phyloP scores from a whole-genome alignment of 2,113 vertebrate species.

The Nothocercus julius region DNA sequence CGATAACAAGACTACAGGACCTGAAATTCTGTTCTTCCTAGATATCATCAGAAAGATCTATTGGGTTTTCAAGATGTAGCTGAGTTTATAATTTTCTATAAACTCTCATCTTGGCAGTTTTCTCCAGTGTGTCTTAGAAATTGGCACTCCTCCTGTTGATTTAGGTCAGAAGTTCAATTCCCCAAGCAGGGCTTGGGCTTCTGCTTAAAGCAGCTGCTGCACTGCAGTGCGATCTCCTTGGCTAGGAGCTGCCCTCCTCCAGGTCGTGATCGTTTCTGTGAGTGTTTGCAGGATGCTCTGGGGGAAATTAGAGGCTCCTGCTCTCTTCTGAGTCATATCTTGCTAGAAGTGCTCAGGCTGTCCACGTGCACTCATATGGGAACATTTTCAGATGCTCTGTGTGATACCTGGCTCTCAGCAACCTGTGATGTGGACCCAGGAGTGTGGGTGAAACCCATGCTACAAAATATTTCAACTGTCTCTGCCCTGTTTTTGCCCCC shows the following conservation, averaged over 20 bases:
- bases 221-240: neutral
- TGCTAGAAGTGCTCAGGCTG: too few species aligned
- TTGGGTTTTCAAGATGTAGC: neutral
- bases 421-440: neutral
- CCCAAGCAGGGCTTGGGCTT: neutral
- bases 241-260: neutral
- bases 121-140: neutral
- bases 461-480: neutral
- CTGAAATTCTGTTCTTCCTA: neutral
- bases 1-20: neutral
- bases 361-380: accelerated
- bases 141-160: neutral
- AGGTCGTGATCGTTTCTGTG: neutral
- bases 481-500: too few species aligned
- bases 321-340: neutral
- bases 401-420: neutral
- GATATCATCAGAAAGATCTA: neutral
- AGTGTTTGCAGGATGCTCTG: neutral
- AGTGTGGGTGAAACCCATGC: accelerated
- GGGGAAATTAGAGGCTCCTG: neutral
- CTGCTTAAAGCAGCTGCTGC: neutral
- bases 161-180: neutral
- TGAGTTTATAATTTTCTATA: neutral
- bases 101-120: neutral
- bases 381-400: neutral